Conservation (phyloP, 2,113 vertebrate species). For the Trematocara stigmaticum region DNA sequence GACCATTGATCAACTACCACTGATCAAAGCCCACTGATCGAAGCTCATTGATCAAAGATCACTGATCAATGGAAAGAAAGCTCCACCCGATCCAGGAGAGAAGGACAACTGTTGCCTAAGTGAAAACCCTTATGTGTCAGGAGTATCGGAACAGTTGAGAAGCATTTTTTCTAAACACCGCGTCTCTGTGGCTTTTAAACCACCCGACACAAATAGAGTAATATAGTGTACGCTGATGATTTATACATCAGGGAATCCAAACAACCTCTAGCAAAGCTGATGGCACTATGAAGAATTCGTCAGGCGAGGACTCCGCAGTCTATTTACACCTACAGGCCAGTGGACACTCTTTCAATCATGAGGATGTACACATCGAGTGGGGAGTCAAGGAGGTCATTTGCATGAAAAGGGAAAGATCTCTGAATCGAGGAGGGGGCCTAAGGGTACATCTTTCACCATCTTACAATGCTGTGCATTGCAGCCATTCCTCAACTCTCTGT, state of each 20-base stretch:
- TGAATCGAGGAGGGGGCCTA: neutral
- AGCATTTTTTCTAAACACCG: neutral
- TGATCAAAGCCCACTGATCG: neutral
- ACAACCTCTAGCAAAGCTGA: neutral
- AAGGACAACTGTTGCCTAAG: neutral
- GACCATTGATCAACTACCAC: neutral
- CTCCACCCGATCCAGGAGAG: neutral
- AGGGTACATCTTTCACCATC: neutral
- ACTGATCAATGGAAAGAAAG: neutral
- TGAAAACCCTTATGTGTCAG: neutral
- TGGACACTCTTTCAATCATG: neutral
- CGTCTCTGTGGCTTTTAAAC: neutral
- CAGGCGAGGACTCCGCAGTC: neutral
- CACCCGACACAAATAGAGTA: neutral
- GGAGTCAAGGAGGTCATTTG: neutral
- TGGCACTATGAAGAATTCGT: rapidly evolving
- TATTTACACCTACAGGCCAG: neutral
- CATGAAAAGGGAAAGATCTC: neutral
- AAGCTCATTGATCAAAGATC: neutral
- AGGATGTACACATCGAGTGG: neutral
- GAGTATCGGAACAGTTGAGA: neutral
- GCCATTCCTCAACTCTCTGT: neutral
- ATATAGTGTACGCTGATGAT: neutral
- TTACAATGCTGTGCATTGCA: neutral
- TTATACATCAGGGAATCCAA: neutral